Conservation (phyloP, 2,888 invertebrate species). For the Himalopsyche anomala region DNA sequence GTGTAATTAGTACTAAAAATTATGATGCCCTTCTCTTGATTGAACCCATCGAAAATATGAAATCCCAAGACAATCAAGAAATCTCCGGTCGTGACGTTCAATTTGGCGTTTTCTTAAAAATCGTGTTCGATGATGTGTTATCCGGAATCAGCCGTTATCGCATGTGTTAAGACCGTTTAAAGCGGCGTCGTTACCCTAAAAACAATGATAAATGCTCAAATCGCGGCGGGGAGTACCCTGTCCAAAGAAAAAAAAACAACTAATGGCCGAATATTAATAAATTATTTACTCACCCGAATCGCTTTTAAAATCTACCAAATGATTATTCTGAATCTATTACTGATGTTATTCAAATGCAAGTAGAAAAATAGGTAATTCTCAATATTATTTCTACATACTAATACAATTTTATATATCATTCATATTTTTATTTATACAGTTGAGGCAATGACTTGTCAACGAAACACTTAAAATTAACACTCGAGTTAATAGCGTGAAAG, state of each 20-base stretch:
- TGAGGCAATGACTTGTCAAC: no score
- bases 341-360: not conserved
- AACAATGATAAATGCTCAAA: slow-evolving; percentile 57
- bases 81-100: no score
- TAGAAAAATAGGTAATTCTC: not conserved
- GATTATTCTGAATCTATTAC: not conserved
- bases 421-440: no score
- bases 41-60: no score
- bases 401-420: no score
- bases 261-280: slow-evolving; percentile 60
- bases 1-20: no score
- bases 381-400: no score
- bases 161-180: slow-evolving; percentile 8
- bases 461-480: no score
- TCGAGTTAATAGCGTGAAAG: no score
- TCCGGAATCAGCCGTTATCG: not conserved
- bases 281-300: slow-evolving; percentile 47
- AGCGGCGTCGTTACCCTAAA: slow-evolving; percentile 52
- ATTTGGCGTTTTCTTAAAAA: no score
- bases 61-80: no score
- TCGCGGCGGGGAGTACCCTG: slow-evolving; percentile 49
- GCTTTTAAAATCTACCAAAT: slow-evolving; percentile 16
- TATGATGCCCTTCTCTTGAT: no score
- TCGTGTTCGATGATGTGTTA: not conserved
- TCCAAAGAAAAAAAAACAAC: slow-evolving; percentile 50